A percentile compares a stretch with the other conserved stretches of the same genome.
Evolutionary conservation across 2,888 invertebrate genomes (phyloP).

Genomic region (Ophraella communa): DNA sequence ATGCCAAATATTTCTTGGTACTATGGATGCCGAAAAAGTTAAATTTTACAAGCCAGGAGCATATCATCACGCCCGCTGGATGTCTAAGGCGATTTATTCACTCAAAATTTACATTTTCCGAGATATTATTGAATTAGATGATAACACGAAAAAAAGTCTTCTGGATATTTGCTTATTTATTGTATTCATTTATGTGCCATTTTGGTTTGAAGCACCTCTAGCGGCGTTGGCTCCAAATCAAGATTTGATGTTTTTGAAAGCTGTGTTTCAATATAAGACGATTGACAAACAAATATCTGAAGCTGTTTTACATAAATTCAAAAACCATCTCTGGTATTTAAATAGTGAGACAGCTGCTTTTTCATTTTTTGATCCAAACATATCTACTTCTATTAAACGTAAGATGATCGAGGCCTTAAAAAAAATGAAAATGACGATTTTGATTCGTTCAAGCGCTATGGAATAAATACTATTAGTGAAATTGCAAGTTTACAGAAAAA

Average conservation of each 20-base stretch:
- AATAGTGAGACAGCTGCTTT: constrained; percentile 15
- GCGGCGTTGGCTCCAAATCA: neutral
- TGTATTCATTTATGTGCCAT: neutral
- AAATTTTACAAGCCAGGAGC: neutral
- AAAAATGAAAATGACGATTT: no score
- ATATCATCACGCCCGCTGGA: neutral
- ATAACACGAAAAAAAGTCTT: neutral
- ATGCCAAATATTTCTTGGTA: neutral
- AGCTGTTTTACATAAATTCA: constrained; percentile 8
- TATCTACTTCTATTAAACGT: no score
- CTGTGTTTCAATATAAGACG: no score
- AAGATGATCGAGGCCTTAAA: no score
- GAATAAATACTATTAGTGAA: no score
- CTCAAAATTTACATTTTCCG: neutral
- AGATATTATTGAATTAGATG: neutral
- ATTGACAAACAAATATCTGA: no score
- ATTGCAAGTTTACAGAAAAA: no score
- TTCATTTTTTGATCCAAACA: constrained; percentile 20
- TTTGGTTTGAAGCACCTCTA: neutral
- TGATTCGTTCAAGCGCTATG: no score
- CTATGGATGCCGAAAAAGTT: neutral
- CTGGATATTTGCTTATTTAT: no score
- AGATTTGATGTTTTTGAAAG: neutral
- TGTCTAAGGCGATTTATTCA: neutral
- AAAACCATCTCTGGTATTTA: constrained; percentile 26